A percentile compares a stretch with the other conserved stretches of the same genome.
phyloP scores from a whole-genome alignment of 2,113 vertebrate species.

The Thunnus maccoyii region DNA sequence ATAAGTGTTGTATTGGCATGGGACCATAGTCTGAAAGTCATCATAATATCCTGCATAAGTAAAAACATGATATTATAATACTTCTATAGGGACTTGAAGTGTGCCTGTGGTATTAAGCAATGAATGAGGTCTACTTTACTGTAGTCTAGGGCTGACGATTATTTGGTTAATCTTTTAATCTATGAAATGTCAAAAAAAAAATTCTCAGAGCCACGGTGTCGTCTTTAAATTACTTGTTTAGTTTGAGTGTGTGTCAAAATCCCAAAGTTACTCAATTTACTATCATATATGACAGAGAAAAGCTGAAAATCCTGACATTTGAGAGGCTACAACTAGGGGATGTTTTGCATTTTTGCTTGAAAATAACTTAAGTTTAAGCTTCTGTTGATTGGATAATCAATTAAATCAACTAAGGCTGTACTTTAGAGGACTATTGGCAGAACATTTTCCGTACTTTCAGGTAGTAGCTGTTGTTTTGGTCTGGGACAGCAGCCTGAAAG shows the following conservation, averaged over 20 bases:
- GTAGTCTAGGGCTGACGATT: neutral
- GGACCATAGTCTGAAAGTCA: slow-evolving; percentile 41
- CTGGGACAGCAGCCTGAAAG: slow-evolving; percentile 36
- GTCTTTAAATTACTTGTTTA: neutral
- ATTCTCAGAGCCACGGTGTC: neutral
- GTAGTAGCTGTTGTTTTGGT: neutral
- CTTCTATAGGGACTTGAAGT: neutral
- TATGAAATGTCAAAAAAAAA: neutral
- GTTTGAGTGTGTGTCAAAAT: neutral
- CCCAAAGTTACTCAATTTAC: too few species aligned
- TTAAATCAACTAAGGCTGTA: too few species aligned
- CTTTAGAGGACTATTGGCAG: neutral
- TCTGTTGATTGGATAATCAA: too few species aligned
- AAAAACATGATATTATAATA: neutral
- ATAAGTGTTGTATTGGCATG: slow-evolving; percentile 34
- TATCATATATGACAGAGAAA: neutral
- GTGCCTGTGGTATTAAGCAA: neutral
- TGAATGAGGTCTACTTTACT: neutral
- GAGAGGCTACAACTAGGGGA: neutral
- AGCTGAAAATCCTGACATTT: neutral
- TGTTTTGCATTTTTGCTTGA: neutral
- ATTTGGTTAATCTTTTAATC: neutral
- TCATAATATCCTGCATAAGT: slow-evolving; percentile 3
- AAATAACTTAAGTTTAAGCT: neutral
- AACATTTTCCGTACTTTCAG: neutral